Evolutionary conservation across 2,888 invertebrate species (phyloP), one percentile per base, ranked within the genome.

Genomic region (Tridacna crocea): DNA sequence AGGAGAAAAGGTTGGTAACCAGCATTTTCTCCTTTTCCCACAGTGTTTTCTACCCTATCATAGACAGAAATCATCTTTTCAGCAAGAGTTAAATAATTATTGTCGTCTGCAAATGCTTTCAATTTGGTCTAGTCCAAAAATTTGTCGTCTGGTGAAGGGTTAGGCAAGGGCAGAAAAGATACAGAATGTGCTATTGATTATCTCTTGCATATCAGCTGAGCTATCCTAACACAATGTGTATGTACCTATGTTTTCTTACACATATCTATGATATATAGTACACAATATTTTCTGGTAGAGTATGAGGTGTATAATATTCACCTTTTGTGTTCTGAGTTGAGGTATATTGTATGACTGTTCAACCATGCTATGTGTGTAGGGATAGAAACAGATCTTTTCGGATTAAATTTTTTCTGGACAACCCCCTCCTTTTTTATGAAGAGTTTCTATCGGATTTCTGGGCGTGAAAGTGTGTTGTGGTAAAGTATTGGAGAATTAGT

Each of bases 211-310:
- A 68, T 24, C 24, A 47, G 46, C 27, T n/a, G 27, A 70, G 26
- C 70, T 47, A 27, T 46, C 48, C 51, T 70, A 24, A 70, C 70
- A 24, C 51, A 61, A 8, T 8, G 36, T 46, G 70, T 70, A 24
- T 70, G 51, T 70, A 70, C 70, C 70, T 70, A 70, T 51, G 70
- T 70, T 51, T 70, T 70, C 70, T 48, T 70, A 70, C 70, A 70
- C 70, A 68, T 26, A 66, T 66, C 65, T 36, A 66, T 66, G 66
- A 66, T 63, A 36, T 36, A 63, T n/a, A 66, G 66, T 46, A 66
- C 66, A 66, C 66, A 66, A 66, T 66, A 66, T 66, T 66, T 66
- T 27, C 66, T 46, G 66, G 46, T 46, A 46, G n/a, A 46, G 27
- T 66, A 19, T 55, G 10, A 36, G 17, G n/a, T 46, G n/a, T 66